Evolutionary conservation across 2,888 invertebrate species (phyloP), one percentile per base, ranked within the genome.

Genomic region (Cistogaster globosa): DNA sequence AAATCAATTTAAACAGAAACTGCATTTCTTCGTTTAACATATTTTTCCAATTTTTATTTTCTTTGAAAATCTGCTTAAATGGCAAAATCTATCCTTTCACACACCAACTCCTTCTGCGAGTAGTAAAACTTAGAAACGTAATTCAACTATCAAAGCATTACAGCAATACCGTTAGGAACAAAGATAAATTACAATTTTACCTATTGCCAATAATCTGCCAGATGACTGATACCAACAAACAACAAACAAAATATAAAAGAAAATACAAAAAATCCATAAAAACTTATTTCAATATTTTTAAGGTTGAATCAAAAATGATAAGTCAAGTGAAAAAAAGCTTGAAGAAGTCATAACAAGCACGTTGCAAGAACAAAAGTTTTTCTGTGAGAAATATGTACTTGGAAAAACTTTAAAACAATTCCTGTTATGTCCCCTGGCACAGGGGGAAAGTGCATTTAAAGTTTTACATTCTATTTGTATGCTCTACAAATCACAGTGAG

Each of bases 181-280:
- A 60, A 67, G 72, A 67, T 74, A 53, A 74, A 74, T 80, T 80
- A 67, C 67, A 60, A 58, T 42, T 42, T 26, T 2, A 42, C 2
- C 2, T 42, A 12, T 74, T 74, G 80, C 67, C 80, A 80, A 80
- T 80, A 80, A 74, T 60, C 60, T 80, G 65, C 58, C 80, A 74
- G 72, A 67, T 80, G 58, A 67, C 22, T 58, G 79, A 80, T 72
- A 65, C 51, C 72, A 67, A 80, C 8, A 58, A 38, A 45, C 36
- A 55, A 65, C 57, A 14, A 45, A 67, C 16, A 16, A 67, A 8
- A 42, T 57, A 58, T 8, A 45, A 67, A 32, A 11, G 58, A 12
- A 67, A 76, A 38, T 20, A 42, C 42, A 38, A 38, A 60, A 18
- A 58, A 11, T 4, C 16, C 26, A 55, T 20, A 48, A 63, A 65